These are phyloP conservation scores for Campoplex capitator DNA, from an alignment of 2,888 invertebrate species.

Conservation along the genomic window DNA sequence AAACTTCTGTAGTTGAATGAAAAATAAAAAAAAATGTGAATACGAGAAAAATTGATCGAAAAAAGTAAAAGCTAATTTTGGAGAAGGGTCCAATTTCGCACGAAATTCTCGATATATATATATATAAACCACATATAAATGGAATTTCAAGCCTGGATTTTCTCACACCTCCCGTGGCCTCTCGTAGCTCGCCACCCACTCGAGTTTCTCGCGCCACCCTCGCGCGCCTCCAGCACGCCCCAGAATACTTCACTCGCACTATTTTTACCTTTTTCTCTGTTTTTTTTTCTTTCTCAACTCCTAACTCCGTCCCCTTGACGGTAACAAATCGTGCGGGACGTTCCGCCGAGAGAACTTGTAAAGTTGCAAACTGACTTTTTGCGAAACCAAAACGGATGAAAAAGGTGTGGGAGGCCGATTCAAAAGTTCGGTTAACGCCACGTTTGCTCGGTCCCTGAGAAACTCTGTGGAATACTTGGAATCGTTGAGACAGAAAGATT, in stretches of 20 bases:
- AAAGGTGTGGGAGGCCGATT: constrained; percentile 5
- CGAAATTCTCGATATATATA: constrained; percentile 22
- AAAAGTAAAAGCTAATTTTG: not conserved
- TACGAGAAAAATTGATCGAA: not conserved
- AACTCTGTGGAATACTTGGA: constrained; percentile 9
- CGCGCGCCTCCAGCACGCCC: constrained; percentile 60
- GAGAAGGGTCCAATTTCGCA: constrained; percentile 7
- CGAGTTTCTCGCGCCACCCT: constrained; percentile 48
- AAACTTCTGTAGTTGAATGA: not conserved
- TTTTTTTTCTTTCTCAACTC: constrained; percentile 15
- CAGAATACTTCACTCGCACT: constrained; percentile 39
- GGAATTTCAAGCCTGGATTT: constrained; percentile 44
- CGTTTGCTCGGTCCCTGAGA: constrained; percentile 3
- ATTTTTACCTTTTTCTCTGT: constrained; percentile 18
- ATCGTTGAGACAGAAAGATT: too few species aligned
- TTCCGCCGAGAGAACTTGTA: constrained; percentile 45
- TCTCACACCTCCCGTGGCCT: constrained; percentile 48
- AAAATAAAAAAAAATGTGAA: not conserved
- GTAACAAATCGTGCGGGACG: constrained; percentile 64
- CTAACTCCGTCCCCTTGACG: constrained; percentile 54
- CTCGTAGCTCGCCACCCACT: constrained; percentile 48
- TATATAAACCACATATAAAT: constrained; percentile 27
- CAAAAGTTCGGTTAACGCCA: constrained; percentile 51
- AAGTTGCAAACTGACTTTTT: constrained; percentile 66
- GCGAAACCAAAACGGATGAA: constrained; percentile 5